A percentile compares a stretch with the other conserved stretches of the same genome.
phyloP scores from a whole-genome alignment of 2,888 invertebrate species.

The Gari tellinella region DNA sequence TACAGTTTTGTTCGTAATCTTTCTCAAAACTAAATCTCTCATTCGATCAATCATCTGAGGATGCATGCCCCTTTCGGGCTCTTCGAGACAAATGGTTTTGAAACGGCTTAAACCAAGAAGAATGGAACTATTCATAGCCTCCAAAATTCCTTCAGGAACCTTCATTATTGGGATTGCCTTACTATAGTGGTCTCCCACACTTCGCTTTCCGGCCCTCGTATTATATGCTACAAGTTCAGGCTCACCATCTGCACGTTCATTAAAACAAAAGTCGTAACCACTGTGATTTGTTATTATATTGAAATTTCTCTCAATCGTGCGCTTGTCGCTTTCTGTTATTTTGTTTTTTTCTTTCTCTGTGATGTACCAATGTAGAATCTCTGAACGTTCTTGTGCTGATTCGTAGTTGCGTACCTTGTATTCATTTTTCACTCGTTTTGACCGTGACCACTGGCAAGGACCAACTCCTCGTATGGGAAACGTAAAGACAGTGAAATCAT shows the following conservation, averaged over 20 bases:
- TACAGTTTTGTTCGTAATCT: conserved; percentile 7
- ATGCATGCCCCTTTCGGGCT: conserved; percentile 56
- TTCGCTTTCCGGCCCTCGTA: neutral
- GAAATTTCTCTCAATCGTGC: neutral
- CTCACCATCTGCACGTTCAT: neutral
- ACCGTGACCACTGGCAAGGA: no score
- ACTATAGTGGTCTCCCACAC: neutral
- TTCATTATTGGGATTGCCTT: conserved; percentile 18
- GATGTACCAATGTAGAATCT: neutral
- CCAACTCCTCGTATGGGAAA: no score
- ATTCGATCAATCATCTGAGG: conserved; percentile 52
- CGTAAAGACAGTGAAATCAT: no score
- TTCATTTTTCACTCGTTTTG: no score
- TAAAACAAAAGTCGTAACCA: neutral
- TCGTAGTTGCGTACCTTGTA: no score
- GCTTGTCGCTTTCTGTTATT: neutral
- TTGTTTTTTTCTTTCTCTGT: neutral
- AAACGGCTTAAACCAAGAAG: conserved; percentile 26
- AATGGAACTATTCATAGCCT: conserved; percentile 44
- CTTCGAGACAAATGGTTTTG: conserved; percentile 43
- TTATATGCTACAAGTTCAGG: neutral
- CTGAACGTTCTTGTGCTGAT: no score
- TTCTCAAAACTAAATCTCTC: conserved; percentile 14
- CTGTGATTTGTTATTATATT: conserved; percentile 11
- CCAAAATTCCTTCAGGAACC: conserved; percentile 47